Conservation (phyloP, 2,113 vertebrate species). For the Lucifuga dentata region DNA sequence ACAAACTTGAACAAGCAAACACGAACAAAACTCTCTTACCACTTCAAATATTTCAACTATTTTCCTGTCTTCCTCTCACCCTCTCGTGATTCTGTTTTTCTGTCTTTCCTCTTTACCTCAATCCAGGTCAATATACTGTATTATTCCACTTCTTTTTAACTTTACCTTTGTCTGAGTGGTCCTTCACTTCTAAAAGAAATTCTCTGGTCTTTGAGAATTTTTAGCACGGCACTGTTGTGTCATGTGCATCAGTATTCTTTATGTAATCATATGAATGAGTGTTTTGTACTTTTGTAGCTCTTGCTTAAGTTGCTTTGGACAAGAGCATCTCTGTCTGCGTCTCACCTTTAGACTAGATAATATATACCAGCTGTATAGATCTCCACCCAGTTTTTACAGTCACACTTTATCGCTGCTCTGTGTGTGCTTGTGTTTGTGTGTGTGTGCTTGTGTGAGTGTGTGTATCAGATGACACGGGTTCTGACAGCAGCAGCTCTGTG, state of each 20-base stretch:
- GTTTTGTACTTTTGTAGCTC: constrained; percentile 21
- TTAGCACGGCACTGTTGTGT: too few relatives aligned
- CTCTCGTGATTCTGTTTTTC: not conserved
- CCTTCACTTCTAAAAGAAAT: too few relatives aligned
- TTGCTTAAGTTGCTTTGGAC: constrained; percentile 17
- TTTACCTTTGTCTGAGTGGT: too few relatives aligned
- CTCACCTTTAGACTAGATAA: constrained; percentile 37
- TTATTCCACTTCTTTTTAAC: too few relatives aligned
- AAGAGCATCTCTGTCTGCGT: constrained; percentile 14
- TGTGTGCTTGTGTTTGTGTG: constrained; percentile 15
- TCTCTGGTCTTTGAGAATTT: not conserved
- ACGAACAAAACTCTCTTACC: too few relatives aligned
- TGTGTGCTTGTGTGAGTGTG: constrained; percentile 1
- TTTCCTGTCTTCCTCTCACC: not conserved
- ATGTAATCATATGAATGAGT: not conserved
- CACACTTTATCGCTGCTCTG: constrained; percentile 17
- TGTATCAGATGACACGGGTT: constrained; percentile 58
- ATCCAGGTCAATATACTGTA: too few relatives aligned
- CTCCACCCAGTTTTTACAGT: constrained; percentile 11
- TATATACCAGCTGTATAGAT: constrained; percentile 30
- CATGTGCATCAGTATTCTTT: too few relatives aligned
- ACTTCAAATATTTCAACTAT: not conserved
- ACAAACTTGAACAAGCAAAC: not conserved
- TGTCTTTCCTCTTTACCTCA: too few relatives aligned
- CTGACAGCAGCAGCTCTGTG: constrained; percentile 52